Evolutionary conservation across 2,113 vertebrate genomes (phyloP), one percentile per base, ranked within the genome.

Genomic region (Microcebus ravelobensis): DNA sequence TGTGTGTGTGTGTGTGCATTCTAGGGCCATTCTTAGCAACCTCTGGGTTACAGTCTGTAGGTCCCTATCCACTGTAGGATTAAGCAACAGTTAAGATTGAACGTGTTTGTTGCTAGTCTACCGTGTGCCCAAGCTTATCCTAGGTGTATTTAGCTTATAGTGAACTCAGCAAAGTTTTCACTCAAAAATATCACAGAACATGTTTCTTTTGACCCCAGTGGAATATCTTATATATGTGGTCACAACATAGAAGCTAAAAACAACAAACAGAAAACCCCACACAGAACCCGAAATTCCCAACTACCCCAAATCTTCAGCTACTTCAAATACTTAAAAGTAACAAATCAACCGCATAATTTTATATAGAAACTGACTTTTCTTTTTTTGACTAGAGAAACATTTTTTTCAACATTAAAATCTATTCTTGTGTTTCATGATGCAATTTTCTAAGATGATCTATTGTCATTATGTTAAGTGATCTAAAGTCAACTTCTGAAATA

Each of bases 321-420:
- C 34, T 67, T 97, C n/a, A 76, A 73, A 91, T 87, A 8, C 50
- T 90, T 42, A 45, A 91, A 93, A 52, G 63, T 71, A 90, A 91
- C 17, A 77, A 86, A 65, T 31, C 8, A 27, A 15, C 27, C 13
- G 70, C 20, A 23, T 68, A 67, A 11, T 63, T 39, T 34, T 70
- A 52, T 31, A n/a, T 45, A 81, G 68, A 87, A 52, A 34, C 5
- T 2, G 3, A 61, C 8, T 91, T 94, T 68, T 71, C 8, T 87
- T 84, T 77, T 84, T 83, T 77, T 91, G 80, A 71, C 2, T 2
- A 39, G 73, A 95, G 11, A 63, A 63, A 63, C 39, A 67, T 95
- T 63, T 65, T 68, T 93, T 76, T 70, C 25, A 95, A 81, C 42
- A 82, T 93, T 81, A 92, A 93, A 63, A 88, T 71, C 34, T 92